Evolutionary conservation across 2,113 vertebrate genomes (phyloP), one percentile per base, ranked within the genome.

Genomic region (Leucosticte australis): DNA sequence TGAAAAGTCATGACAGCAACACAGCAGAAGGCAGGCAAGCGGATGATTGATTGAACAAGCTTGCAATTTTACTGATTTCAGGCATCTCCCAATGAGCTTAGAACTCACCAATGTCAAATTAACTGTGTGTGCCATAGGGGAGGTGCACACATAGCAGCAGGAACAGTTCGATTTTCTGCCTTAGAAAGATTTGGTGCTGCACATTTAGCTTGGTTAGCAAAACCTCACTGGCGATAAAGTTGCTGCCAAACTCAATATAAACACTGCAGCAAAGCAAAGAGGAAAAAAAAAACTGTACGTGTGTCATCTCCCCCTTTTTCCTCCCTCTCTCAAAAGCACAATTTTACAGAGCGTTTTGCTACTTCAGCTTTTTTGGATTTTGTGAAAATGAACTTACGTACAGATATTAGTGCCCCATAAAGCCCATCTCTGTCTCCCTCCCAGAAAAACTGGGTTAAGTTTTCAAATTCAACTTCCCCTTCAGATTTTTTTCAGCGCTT

Each of bases 191-290:
- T 93, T 95, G 92, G 70, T 92, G 71, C 83, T 81, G 83, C 53
- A 81, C 86, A 96, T 95, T 97, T 80, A 80, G 94, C 95, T 92
- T 92, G 80, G 89, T 83, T 94, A 96, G 96, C 96, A 94, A 88
- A 97, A 95, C 83, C 49, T 53, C 55, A 41, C 50, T 63, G 64
- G 46, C 1, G 7, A 87, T 76, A 91, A 77, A 92, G 65, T 79
- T 92, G 62, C 94, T 95, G 91, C 93, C 92, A 96, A 96, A 95
- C 35, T 75, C 75, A 83, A 92, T 83, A 89, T 47, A 95, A 94
- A 94, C 83, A 92, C 76, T 65, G 80, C 59, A 74, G 89, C 31
- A 85, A 88, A 92, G 86, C 30, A 81, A 67, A 87, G 76, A 46
- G 22, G 22, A 10, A 42, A 59, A 76, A 59, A 76, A 74, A 82